Evolutionary conservation across 2,888 invertebrate species (phyloP), one percentile per base, ranked within the genome.

Genomic region (Noctua pronuba): DNA sequence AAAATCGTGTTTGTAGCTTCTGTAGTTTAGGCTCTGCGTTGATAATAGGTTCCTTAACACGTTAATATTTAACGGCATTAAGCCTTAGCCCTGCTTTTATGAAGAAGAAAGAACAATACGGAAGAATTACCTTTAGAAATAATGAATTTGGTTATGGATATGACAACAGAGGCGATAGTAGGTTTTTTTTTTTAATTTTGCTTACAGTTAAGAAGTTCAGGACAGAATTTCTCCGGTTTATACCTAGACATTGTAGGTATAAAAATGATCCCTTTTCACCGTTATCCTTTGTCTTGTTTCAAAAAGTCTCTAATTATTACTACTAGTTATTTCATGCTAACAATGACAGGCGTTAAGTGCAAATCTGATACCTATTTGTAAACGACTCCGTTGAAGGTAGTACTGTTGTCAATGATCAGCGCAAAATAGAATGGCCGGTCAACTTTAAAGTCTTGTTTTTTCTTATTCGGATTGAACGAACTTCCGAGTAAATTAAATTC

Each of bases 361-460:
- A n/a, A 55, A 41, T 11, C 31, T 28, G 7, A 38, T 83, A 77
- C 62, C 65, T 86, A 68, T 70, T 73, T 38, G 55, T 24, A 7
- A 49, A 72, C 58, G 67, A 80, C 62, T 44, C 86, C 89, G 44
- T 70, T 88, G 72, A 89, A 88, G 13, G 83, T 44, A 24, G 66
- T 13, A 13, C 66, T 58, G 21, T 79, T 75, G 28, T 77, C 75
- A 28, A 67, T 31, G 73, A 76, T 87, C 7, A 92, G 69, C 21
- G 73, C 79, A 77, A 81, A 92, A 69, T 88, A 88, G 78, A 92
- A 91, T 52, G 91, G 91, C 69, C 82, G 90, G 75, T 91, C 77
- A 1, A 84, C 88, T 6, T 75, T 52, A 71, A 92, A 90, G 28
- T n/a, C 13, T 60, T 38, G 67, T 52, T 24, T 35, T n/a, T n/a